Conservation (phyloP, 2,888 invertebrate species). For the Cephus nigrinus region DNA sequence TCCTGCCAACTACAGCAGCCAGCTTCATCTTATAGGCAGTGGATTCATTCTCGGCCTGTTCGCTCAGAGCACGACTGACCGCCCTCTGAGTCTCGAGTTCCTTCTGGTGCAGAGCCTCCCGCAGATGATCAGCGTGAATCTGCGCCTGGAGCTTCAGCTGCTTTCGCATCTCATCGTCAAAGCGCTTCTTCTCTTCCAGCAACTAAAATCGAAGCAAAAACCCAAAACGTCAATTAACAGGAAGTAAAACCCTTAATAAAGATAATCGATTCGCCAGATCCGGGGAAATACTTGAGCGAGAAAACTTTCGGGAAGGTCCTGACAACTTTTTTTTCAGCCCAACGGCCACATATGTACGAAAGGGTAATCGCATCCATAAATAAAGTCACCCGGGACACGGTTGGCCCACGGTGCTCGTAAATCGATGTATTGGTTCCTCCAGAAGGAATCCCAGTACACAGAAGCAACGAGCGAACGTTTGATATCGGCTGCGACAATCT, state of each 20-base stretch:
- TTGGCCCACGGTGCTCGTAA: too few species aligned
- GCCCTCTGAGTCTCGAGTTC: slow-evolving; percentile 70
- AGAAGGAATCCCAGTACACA: not conserved
- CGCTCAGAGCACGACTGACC: slow-evolving; percentile 71
- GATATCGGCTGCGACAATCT: slow-evolving; percentile 1
- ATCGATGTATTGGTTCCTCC: too few species aligned
- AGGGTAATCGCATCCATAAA: not conserved
- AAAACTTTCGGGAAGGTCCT: not conserved
- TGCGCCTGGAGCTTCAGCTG: slow-evolving; percentile 88
- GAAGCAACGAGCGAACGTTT: not conserved
- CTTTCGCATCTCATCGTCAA: slow-evolving; percentile 79
- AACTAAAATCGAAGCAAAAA: slow-evolving; percentile 66
- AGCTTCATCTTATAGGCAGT: slow-evolving; percentile 78
- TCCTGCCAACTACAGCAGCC: slow-evolving; percentile 78
- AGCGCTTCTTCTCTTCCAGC: slow-evolving; percentile 70
- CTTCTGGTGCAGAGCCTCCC: slow-evolving; percentile 75
- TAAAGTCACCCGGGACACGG: not conserved
- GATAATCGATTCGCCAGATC: not conserved
- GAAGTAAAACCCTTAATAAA: not conserved
- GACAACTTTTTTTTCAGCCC: not conserved
- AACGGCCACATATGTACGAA: not conserved
- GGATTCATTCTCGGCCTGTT: slow-evolving; percentile 76
- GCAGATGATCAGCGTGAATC: slow-evolving; percentile 84
- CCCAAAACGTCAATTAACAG: not conserved
- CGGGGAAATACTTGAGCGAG: not conserved